Conservation (phyloP, 1,140 invertebrate species). For the Meloidogyne hapla region DNA sequence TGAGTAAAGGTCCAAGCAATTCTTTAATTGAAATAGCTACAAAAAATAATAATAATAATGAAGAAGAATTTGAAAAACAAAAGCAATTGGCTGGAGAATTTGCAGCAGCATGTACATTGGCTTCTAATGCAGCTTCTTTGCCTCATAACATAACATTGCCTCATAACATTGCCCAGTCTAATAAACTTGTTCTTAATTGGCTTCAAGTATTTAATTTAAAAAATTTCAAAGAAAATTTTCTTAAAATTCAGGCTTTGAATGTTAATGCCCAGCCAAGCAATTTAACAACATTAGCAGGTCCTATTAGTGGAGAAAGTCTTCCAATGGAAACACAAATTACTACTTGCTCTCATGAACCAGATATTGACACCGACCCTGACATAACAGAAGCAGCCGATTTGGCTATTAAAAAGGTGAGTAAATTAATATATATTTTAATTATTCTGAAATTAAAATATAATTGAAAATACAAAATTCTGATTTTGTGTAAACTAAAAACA, state of each 20-base stretch:
- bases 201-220: slow-evolving; percentile 51
- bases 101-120: not conserved
- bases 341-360: not conserved
- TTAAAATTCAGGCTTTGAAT: slow-evolving; percentile 51
- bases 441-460: not conserved
- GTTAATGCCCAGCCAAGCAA: slow-evolving; percentile 37
- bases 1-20: slow-evolving; percentile 29
- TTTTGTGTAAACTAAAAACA: too few relatives aligned
- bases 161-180: slow-evolving; percentile 49
- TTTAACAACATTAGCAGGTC: not conserved
- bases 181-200: slow-evolving; percentile 63
- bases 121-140: slow-evolving; percentile 22
- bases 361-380: slow-evolving; percentile 19
- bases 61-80: not conserved
- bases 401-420: slow-evolving; percentile 25
- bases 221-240: not conserved
- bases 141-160: slow-evolving; percentile 48
- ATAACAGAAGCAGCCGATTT: slow-evolving; percentile 27
- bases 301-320: not conserved
- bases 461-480: too few relatives aligned
- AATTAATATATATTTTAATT: not conserved
- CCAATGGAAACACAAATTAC: not conserved
- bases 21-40: not conserved
- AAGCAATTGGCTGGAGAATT: slow-evolving; percentile 1
- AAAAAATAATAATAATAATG: not conserved